Evolutionary conservation across 1,140 invertebrate genomes (phyloP), one percentile per base, ranked within the genome.

Genomic region (Euwallacea fornicatus): DNA sequence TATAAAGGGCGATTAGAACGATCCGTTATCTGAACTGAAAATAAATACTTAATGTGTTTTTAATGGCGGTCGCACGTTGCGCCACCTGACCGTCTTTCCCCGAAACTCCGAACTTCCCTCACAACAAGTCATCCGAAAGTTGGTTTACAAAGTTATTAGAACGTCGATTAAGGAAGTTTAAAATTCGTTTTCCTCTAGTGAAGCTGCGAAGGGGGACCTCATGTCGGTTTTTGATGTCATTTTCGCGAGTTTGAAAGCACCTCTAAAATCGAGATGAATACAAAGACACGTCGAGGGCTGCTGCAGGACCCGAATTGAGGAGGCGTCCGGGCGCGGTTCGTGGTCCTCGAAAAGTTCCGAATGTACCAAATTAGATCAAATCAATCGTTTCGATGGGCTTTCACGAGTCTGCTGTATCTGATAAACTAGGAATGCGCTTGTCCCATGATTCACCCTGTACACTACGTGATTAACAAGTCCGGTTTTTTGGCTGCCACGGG

Each of bases 401-500:
- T 33, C 4, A 33, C 4, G 21, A 33, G 21, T 33, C 21, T 4
- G 21, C 21, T 33, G 21, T 33, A 33, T 33, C 21, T 33, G 21
- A 33, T 33, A 33, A 33, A 33, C 21, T 33, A 33, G 21, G 21
- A 33, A 33, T 33, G 21, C 21, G 21, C 21, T 33, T 33, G 21
- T 42, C 15, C 9, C 11, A 13, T 66, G 41, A 68, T 47, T 33
- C 69, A 59, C 69, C 53, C 62, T 71, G 69, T 71, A 71, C 42
- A 65, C 66, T 6, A 16, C 43, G 53, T 65, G 69, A 71, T 71
- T 71, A 71, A 71, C 54, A 71, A 71, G 69, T 56, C 69, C 69
- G 61, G 69, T 64, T 71, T 71, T 66, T 69, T 71, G 61, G 69
- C 56, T 64, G 62, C 47, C 69, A 71, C 61, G 42, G 69, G 69